These are phyloP conservation scores for Pyrocoelia pectoralis DNA, from an alignment of 2,888 invertebrate genomes.

Conservation along the genomic window DNA sequence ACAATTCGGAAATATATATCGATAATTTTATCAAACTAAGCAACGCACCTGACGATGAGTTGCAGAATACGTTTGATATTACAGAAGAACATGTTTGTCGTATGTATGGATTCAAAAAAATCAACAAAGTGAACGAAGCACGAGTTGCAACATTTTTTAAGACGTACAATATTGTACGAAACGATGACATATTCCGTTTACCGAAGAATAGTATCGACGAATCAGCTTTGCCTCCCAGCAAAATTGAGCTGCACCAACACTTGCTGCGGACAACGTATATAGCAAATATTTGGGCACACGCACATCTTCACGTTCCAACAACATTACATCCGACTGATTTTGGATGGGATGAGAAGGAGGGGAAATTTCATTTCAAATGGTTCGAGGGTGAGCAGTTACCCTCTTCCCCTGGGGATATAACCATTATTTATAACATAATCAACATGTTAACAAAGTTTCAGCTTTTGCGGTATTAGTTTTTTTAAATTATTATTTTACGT, in stretches of 20 bases:
- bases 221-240: slow-evolving; percentile 27
- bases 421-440: too few species aligned
- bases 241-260: slow-evolving; percentile 25
- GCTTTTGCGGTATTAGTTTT: too few species aligned
- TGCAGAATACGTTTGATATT: not conserved
- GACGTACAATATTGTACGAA: not conserved
- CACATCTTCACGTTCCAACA: slow-evolving; percentile 7
- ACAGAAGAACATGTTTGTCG: not conserved
- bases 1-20: not conserved
- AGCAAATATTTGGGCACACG: slow-evolving; percentile 24
- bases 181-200: slow-evolving; percentile 14
- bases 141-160: too few species aligned
- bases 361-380: slow-evolving; percentile 7
- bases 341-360: slow-evolving; percentile 10
- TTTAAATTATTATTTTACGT: too few species aligned
- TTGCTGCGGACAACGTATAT: slow-evolving; percentile 22
- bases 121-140: not conserved
- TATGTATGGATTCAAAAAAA: not conserved
- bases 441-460: too few species aligned
- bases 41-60: not conserved
- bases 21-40: not conserved
- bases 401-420: slow-evolving; percentile 10
- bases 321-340: slow-evolving; percentile 8
- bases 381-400: too few species aligned
- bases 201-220: slow-evolving; percentile 16